Evolutionary conservation across 2,797 vertebrate species (phyloP).

Genomic region (Enteromius thamalakanensis): DNA sequence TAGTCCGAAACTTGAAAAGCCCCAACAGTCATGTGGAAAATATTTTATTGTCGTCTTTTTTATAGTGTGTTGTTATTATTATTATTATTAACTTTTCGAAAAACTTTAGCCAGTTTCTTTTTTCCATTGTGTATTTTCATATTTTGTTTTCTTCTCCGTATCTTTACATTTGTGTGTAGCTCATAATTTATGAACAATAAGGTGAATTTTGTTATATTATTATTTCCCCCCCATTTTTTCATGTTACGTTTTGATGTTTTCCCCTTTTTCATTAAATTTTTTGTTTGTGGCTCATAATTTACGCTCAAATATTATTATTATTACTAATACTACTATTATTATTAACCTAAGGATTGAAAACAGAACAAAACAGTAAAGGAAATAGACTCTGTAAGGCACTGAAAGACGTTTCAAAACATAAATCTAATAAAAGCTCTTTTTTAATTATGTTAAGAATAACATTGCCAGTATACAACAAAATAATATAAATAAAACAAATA

Average conservation of each 20-base stretch:
- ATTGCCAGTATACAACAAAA: too few species aligned
- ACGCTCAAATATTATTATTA: neutral
- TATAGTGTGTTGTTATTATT: neutral
- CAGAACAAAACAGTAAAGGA: neutral
- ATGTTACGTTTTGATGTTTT: neutral
- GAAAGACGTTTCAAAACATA: neutral
- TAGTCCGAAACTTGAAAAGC: conserved; percentile 45
- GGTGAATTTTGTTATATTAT: neutral
- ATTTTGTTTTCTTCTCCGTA: neutral
- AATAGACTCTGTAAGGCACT: neutral
- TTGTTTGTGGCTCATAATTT: neutral
- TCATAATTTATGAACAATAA: neutral
- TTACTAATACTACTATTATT: neutral
- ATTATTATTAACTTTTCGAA: neutral
- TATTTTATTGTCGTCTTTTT: neutral
- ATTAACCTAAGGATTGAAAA: neutral
- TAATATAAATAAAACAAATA: neutral
- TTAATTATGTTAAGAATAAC: neutral
- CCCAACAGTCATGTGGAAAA: neutral
- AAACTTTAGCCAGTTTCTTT: neutral
- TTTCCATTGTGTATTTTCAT: neutral
- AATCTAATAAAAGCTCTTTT: neutral
- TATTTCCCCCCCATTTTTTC: neutral
- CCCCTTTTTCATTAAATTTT: neutral
- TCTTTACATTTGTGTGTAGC: neutral